Base-by-base conservation (phyloP, 2,113 vertebrate species). In the Hyla sarda region DNA sequence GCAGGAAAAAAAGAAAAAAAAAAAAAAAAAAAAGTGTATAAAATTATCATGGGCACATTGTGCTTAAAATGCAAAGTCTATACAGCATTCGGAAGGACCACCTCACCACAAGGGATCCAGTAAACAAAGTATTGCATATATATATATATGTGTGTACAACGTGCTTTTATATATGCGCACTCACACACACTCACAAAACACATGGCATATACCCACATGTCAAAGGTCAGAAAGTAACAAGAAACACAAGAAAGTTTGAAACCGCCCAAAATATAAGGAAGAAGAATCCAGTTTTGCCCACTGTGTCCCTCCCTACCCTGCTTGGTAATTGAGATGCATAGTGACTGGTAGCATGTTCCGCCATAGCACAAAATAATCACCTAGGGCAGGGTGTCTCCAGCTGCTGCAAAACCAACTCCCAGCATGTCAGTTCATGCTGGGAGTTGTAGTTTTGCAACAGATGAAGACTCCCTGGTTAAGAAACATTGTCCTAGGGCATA, bases 101-200 rank as follows among this genome's bases (percentile, higher is more conserved):
- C 91, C 93, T 91, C 90, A 92, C 80, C 88, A 90, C 90, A 92
- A 90, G 90, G 93, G 94, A 92, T 93, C 95, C 95, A 92, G 97
- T 96, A 96, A 97, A 97, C 96, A 95, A 93, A 90, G 97, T 97
- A 99, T 99, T 99, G 98, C 97, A 99, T 98, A 98, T 96, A 95
- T 94, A 74, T n/a, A 48, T 82, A 62, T 87, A 52, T 62, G 48
- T 69, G n/a, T n/a, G n/a, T n/a, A n/a, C n/a, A n/a, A 87, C 67
- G 52, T 58, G n/a, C 52, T 65, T 41, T n/a, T 77, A 84, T 74
- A 84, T 52, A 60, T 78, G 65, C 28, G 16, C 52, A 50, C 30
- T 78, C 77, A 86, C 84, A 79, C 71, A 28, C 32, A 78, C 30
- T 78, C 77, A 86, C 84, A 79, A 73, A 94, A 96, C 95, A 94